Evolutionary conservation across 2,113 vertebrate genomes (phyloP).

Genomic region (Oreochromis niloticus): DNA sequence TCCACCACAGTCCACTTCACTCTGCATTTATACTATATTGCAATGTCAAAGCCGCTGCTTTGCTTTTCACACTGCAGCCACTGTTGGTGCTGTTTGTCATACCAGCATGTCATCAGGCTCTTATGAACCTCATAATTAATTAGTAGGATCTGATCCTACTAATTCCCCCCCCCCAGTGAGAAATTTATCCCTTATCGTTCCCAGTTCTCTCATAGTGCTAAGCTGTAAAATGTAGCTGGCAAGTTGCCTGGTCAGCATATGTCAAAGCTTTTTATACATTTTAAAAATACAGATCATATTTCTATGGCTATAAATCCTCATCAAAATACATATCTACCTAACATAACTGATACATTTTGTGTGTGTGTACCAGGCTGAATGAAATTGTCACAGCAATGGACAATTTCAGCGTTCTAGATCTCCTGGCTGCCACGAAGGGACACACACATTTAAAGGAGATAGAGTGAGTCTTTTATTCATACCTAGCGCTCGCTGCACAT

Average conservation of each 20-base stretch:
- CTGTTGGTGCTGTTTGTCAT: background rate
- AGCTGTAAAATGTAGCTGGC: background rate
- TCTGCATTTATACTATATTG: background rate
- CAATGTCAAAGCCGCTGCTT: background rate
- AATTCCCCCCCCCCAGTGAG: background rate
- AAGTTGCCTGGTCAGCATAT: background rate
- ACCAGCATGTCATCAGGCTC: constrained; percentile 17
- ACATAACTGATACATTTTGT: background rate
- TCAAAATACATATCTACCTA: background rate
- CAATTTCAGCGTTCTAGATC: background rate
- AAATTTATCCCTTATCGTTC: background rate
- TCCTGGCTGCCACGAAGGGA: constrained; percentile 60
- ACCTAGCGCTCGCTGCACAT: background rate
- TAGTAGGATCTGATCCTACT: background rate
- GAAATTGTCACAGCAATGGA: constrained; percentile 32
- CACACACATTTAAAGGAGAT: constrained; percentile 70
- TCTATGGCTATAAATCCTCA: background rate
- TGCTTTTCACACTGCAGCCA: background rate
- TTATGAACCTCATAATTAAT: background rate
- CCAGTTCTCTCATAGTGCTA: background rate
- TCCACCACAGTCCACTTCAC: background rate
- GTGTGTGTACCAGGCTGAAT: constrained; percentile 65
- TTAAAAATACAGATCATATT: background rate
- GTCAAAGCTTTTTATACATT: background rate
- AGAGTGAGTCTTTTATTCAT: constrained; percentile 62